Base-by-base conservation (phyloP, 2,888 invertebrate species). In the Dyspetes luteomarginatus region DNA sequence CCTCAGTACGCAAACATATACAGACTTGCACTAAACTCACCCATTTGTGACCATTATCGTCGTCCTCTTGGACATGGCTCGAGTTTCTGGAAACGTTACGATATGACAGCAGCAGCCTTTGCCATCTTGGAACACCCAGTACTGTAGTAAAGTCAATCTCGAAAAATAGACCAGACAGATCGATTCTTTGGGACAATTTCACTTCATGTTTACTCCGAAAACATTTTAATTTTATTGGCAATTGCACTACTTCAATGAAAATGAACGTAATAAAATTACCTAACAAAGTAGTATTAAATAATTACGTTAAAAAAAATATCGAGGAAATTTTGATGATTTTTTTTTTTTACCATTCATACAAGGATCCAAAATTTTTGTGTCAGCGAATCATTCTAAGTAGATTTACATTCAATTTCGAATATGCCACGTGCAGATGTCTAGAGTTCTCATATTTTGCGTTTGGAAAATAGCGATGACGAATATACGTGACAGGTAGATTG, bases 41-140 rank as follows among this genome's bases (percentile, higher is more conserved):
- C 50, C 7, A 36, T 36, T 50, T 43, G 78, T 17, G 17, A 50
- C 58, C 43, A 15, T 52, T 30, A 58, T 52, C 5, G 52, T 52
- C 73, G 55, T 48, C n/a, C 43, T 56, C 4, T 30, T 45, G 24
- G 26, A 30, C 28, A 4, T 48, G 50, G 30, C 24, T 17, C 7
- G 19, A 3, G 26, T 52, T 19, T 52, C 12, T 36, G 30, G 65
- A 41, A 56, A 43, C 62, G 45, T 22, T n/a, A 22, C 22, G 43
- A 24, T 19, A 45, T 9, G 56, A 64, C 45, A 30, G 41, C 17
- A 52, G 17, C 48, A 60, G 52, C 45, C 60, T 19, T 24, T 24
- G 22, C 52, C 22, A 52, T 24, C 24, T 24, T 12, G 22, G 22
- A 22, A 52, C n/a, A 52, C 48, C 19, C 7, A 7, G 12, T 3